Conservation (phyloP, 2,888 invertebrate genomes). For the Stegana nigrithorax region DNA sequence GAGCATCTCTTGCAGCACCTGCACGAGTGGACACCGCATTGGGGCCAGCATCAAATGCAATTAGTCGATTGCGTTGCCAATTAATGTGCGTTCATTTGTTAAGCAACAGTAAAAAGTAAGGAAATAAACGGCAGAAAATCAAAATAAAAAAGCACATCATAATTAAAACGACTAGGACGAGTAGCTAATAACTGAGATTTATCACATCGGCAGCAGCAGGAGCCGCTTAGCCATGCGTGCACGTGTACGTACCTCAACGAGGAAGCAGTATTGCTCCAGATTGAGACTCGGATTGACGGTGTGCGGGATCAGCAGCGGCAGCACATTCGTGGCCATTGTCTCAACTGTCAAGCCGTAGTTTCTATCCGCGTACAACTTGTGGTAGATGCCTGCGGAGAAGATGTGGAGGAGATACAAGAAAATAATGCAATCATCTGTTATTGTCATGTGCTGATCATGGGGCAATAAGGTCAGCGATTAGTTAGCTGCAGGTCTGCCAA, state of each 20-base stretch:
- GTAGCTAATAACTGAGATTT: no score
- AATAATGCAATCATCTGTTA: not conserved
- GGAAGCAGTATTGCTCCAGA: slow-evolving; percentile 82
- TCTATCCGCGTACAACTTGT: slow-evolving; percentile 88
- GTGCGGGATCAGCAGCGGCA: slow-evolving; percentile 92
- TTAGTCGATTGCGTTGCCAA: not conserved
- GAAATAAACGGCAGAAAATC: no score
- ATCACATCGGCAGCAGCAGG: no score
- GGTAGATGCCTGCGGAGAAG: slow-evolving; percentile 84
- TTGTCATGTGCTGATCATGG: no score
- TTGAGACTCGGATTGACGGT: slow-evolving; percentile 89
- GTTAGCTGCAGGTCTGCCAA: not conserved
- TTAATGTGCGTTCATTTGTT: not conserved
- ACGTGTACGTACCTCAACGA: slow-evolving; percentile 76
- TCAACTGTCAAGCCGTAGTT: slow-evolving; percentile 90
- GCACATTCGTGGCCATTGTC: slow-evolving; percentile 92
- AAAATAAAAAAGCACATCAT: no score
- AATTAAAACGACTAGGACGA: no score
- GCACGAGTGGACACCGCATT: no score
- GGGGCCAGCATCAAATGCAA: not conserved
- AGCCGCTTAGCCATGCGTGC: no score
- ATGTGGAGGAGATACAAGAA: not conserved
- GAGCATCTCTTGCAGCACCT: slow-evolving; percentile 92
- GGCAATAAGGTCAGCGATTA: no score
- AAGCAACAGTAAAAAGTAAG: no score